Evolutionary conservation across 2,888 invertebrate genomes (phyloP), one percentile per base, ranked within the genome.

Genomic region (Mimas tiliae): DNA sequence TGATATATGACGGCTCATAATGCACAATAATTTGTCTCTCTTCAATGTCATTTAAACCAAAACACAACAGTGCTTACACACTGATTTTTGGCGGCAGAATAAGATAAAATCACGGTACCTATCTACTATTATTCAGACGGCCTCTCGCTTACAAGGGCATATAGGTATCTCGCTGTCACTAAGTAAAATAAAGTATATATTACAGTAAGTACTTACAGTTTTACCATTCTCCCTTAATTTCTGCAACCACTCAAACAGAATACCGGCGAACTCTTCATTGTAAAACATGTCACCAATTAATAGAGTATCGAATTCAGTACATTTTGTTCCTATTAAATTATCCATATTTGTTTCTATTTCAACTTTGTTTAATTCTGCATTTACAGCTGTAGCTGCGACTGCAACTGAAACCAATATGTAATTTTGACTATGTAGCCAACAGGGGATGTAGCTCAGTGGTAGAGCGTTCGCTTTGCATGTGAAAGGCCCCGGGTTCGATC

Each of bases 401-500:
- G 95, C 95, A 74, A 85, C 95, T 95, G 85, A 63, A 93, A 89
- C 0, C 19, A 0, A 65, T 55, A 0, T 0, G 27, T 65, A 72
- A 83, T 83, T 90, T 90, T 38, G 1, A 1, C 0, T 0, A 0
- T 0, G 0, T 0, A 0, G 0, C 0, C 62, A 81, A 70, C 74
- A 70, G 95, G 95, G 95, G 98, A 97, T 97, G 97, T 98, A 98
- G 98, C 98, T 98, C 98, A 98, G 97, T 97, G 98, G 98, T 98
- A 98, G 98, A 98, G 98, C 98, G 97, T 97, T 98, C 97, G 98
- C 98, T 98, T 98, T 97, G 98, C 98, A 98, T 98, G 98, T 97
- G 97, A 97, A 97, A 98, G 97, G 98, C 97, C 98, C 97, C 97
- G 98, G 97, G 98, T 98, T 98, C 98, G 97, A 98, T 97, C 97